Evolutionary conservation across 1,140 invertebrate genomes (phyloP).

Genomic region (Batillaria attramentaria): DNA sequence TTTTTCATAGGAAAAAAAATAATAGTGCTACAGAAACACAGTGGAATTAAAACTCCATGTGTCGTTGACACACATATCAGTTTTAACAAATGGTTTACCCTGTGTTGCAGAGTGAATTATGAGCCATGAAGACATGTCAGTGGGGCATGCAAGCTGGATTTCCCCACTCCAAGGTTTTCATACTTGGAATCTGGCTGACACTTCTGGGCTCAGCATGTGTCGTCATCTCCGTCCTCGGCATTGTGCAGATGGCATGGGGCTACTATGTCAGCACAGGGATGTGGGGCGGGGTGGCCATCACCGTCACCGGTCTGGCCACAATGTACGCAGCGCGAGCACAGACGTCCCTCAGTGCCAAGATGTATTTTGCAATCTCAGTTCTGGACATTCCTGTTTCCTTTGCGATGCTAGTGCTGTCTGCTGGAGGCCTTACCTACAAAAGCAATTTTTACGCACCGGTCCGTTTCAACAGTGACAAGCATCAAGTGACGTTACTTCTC

Average conservation of each 20-base stretch:
- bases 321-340: constrained; percentile 29
- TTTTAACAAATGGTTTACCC: no score
- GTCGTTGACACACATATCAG: no score
- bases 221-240: constrained; percentile 32
- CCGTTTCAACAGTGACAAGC: constrained; percentile 6
- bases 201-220: constrained; percentile 37
- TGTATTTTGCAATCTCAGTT: constrained; percentile 28
- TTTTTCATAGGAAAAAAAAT: no score
- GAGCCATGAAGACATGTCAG: no score
- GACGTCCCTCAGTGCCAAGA: constrained; percentile 27
- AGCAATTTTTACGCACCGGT: constrained; percentile 39
- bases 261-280: constrained; percentile 40
- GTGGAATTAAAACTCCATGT: no score
- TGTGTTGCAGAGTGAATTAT: no score
- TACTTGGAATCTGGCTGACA: constrained; percentile 36
- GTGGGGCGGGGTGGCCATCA: constrained; percentile 40
- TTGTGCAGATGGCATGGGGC: constrained; percentile 39
- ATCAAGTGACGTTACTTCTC: constrained; percentile 23
- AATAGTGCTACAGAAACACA: no score
- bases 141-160: constrained; percentile 32
- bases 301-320: constrained; percentile 34
- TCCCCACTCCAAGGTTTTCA: constrained; percentile 30
- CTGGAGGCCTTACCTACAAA: constrained; percentile 37
- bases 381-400: constrained; percentile 26
- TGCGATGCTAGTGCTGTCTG: constrained; percentile 39